A percentile compares a stretch with the other conserved stretches of the same genome.
These are phyloP conservation scores for Cerastis rubricosa DNA, from an alignment of 2,888 invertebrate genomes.

Conservation along the genomic window DNA sequence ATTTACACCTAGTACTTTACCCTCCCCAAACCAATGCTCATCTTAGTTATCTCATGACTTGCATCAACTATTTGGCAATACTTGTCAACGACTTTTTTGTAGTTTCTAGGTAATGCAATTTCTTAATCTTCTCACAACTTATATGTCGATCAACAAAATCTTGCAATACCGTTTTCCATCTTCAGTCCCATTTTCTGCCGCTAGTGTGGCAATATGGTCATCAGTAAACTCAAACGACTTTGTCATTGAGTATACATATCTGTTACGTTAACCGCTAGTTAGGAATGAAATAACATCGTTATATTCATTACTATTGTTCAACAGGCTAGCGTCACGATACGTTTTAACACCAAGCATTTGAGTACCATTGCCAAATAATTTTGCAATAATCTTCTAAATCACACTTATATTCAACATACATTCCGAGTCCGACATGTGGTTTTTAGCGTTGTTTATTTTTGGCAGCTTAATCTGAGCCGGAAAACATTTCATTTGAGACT, in stretches of 20 bases:
- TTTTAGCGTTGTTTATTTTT: constrained; percentile 33
- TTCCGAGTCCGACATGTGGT: constrained; percentile 34
- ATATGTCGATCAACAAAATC: constrained; percentile 31
- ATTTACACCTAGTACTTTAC: background rate
- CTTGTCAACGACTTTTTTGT: background rate
- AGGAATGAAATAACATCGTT: constrained; percentile 40
- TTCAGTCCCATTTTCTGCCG: constrained; percentile 32
- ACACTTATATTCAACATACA: constrained; percentile 20
- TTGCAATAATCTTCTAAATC: constrained; percentile 28
- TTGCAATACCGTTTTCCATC: constrained; percentile 15
- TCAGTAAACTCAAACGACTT: constrained; percentile 32
- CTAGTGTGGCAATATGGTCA: constrained; percentile 40
- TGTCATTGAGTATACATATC: constrained; percentile 47
- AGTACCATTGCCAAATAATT: constrained; percentile 33
- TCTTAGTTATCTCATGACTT: background rate
- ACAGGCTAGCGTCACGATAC: constrained; percentile 28
- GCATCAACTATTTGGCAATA: background rate
- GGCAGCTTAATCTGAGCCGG: constrained; percentile 8
- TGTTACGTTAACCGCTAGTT: constrained; percentile 54
- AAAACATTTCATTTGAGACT: constrained; percentile 24
- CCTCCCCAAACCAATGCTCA: background rate
- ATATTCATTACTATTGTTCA: constrained; percentile 36
- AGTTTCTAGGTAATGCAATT: constrained; percentile 8
- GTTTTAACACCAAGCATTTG: constrained; percentile 25
- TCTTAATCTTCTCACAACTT: constrained; percentile 19